Conservation (phyloP, 2,797 vertebrate species). For the Eidolon dupreanum region DNA sequence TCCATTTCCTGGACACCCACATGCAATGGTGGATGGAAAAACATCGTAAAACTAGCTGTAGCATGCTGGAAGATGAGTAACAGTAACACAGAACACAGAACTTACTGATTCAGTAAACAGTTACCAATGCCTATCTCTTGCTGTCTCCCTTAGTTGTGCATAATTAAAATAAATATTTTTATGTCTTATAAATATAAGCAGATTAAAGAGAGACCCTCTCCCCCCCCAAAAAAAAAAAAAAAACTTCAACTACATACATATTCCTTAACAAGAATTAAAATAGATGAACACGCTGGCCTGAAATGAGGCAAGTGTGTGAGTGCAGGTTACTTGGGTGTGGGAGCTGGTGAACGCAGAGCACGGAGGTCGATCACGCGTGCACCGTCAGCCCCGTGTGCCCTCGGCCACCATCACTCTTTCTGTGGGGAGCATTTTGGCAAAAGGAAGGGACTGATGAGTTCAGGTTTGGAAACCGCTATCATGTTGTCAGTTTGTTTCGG, state of each 20-base stretch:
- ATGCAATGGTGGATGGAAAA: neutral
- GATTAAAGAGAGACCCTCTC: neutral
- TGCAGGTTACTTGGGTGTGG: neutral
- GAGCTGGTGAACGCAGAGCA: neutral
- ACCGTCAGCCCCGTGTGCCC: neutral
- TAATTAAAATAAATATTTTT: neutral
- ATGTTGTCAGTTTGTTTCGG: neutral
- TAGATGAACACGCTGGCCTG: neutral
- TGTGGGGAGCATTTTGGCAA: neutral
- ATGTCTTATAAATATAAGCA: neutral
- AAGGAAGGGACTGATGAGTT: neutral
- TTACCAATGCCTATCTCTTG: neutral
- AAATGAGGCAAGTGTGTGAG: rapidly evolving
- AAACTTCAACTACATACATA: neutral
- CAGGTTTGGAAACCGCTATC: neutral
- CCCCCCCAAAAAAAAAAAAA: neutral
- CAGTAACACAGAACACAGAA: neutral
- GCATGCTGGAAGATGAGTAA: neutral
- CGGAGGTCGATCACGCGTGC: rapidly evolving
- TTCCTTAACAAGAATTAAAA: neutral
- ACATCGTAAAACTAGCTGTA: neutral
- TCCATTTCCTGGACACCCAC: neutral
- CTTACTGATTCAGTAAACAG: neutral
- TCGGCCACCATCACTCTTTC: neutral
- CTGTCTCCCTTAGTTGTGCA: neutral